Base-by-base conservation (phyloP, 2,113 vertebrate species). In the Equus przewalskii region DNA sequence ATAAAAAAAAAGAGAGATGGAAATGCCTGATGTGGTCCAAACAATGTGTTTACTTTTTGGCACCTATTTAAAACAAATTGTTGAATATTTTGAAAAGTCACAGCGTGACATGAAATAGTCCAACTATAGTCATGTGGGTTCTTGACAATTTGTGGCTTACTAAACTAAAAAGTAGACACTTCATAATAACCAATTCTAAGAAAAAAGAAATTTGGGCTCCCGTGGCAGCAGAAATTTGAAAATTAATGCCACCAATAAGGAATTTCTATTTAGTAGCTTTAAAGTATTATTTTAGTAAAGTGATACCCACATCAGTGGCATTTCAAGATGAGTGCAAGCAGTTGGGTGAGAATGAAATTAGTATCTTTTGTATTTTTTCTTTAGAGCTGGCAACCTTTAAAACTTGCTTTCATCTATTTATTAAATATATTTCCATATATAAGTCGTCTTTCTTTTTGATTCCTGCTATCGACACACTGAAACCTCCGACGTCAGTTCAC, bases 31-130 rank as follows among this genome's bases (percentile, higher is more conserved):
- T 65, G 2, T 64, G 36, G 15, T 73, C 54, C 54, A 89, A 94
- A 73, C 7, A 41, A 26, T 7, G 2, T 73, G 72, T 79, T 87
- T 80, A 73, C 65, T 79, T 88, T 80, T 92, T 84, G 67, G 54
- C 9, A 30, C 21, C 16, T 87, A 69, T 88, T 84, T 94, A 75
- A 44, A 89, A 72, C 12, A 72, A 83, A 3, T 12, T 83, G 21
- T 58, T 81, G 19, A 97, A 14, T 83, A 83, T 58, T 93, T 82
- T 97, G 18, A 41, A 96, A 96, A 88, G 90, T 75, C 15, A 80
- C 24, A 70, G 12, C 73, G 56, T 87, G 56, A 62, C n/a, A 41
- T 33, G 10, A 6, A 92, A 51, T 64, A 51, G n/a, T 75, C 14
- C 33, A 46, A 67, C 58, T 58, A 75, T 46, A 58, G 16, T 65